Evolutionary conservation across 2,797 vertebrate species (phyloP).

Genomic region (Simalia tracyae): DNA sequence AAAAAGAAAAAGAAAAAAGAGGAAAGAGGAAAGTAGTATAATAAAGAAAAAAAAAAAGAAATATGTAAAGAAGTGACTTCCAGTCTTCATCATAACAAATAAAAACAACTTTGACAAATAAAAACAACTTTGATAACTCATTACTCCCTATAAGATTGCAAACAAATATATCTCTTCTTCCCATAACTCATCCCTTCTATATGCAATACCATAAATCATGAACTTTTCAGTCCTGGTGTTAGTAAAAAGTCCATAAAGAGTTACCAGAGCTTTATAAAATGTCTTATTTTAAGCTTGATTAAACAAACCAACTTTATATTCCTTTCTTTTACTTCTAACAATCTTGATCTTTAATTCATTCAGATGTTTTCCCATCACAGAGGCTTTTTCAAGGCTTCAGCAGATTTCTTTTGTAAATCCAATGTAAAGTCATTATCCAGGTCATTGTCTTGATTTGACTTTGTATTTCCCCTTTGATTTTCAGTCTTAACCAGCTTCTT

Average conservation of each 20-base stretch:
- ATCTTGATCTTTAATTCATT: background rate
- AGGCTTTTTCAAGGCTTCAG: background rate
- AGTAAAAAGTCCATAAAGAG: background rate
- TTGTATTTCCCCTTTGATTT: background rate
- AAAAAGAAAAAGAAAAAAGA: background rate
- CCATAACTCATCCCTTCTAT: background rate
- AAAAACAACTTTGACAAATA: background rate
- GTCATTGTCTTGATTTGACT: background rate
- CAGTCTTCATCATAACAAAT: background rate
- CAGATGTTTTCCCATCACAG: background rate
- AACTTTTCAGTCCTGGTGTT: background rate
- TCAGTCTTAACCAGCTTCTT: background rate
- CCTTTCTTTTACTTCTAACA: background rate
- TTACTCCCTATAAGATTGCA: background rate
- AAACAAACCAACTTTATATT: background rate
- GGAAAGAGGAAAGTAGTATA: background rate
- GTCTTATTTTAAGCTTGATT: background rate
- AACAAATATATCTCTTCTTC: background rate
- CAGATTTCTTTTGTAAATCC: background rate
- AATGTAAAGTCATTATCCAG: background rate
- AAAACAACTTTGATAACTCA: background rate
- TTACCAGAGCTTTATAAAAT: background rate
- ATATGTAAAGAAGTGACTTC: background rate
- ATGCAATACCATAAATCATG: background rate
- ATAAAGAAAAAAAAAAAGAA: background rate